Evolutionary conservation across 2,797 vertebrate species (phyloP), one percentile per base, ranked within the genome.

Genomic region (Sorex maritimensis): DNA sequence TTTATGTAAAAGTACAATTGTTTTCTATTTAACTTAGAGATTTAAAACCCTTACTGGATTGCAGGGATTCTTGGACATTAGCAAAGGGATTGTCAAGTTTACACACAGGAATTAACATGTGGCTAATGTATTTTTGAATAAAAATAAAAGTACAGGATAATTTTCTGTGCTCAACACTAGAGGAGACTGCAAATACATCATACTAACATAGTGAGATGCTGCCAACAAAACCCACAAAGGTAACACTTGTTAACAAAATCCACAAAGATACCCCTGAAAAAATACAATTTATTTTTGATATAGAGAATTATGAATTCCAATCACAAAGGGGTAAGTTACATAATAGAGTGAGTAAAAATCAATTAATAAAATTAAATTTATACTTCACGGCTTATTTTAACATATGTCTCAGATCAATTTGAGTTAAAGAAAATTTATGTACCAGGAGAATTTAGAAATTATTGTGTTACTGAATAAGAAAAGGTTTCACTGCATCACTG

Each of bases 241-340:
- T 19, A 17, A 58, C 14, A 15, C 55, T 58, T 58, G 12, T 58
- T 58, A 58, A 58, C 55, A 58, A 19, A 58, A 58, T 58, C 17
- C 55, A 58, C 17, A 58, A 58, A 58, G 14, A 58, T 58, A 58
- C 5, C 14, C 14, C 55, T 58, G 15, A 19, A 15, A 19, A 58
- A 19, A 58, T 5, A 58, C 55, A 58, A 58, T 58, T 58, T 58
- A 58, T 17, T 58, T 58, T 58, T 63, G 24, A 77, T 55, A 69
- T 74, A 69, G 46, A 81, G 24, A 17, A n/a, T 46, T 17, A 75
- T 38, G 21, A 44, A 81, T 67, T 74, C 46, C 46, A 74, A 86
- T 81, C 78, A 86, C 38, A 86, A 90, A 69, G 46, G 6, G 14
- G 63, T 86, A 69, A 90, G 75, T 75, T 81, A 86, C 34, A 81